Conservation (phyloP, 2,113 vertebrate genomes). For the Ginglymostoma cirratum region DNA sequence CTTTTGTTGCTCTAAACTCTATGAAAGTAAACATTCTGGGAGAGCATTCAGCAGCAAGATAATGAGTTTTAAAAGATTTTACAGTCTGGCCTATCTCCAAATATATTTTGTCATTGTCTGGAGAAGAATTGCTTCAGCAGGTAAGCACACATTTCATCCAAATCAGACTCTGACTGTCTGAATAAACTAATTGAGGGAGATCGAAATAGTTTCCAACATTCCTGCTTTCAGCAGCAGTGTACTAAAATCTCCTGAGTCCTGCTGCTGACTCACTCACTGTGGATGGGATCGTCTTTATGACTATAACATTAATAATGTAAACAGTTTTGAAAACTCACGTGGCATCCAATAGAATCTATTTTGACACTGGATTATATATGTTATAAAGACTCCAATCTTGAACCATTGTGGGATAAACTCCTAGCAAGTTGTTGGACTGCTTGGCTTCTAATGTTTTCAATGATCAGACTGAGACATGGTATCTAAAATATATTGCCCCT, state of each 20-base stretch:
- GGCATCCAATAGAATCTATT: background rate
- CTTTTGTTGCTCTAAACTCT: too few relatives aligned
- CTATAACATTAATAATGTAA: background rate
- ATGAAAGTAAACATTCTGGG: background rate
- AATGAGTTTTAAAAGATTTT: background rate
- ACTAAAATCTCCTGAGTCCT: background rate
- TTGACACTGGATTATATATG: background rate
- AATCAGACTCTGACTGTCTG: background rate
- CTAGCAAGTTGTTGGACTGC: background rate
- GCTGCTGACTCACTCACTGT: background rate
- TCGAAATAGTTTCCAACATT: background rate
- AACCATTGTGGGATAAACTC: background rate
- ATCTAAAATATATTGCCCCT: background rate
- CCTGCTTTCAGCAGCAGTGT: background rate
- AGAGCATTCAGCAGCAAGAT: background rate
- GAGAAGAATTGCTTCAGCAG: background rate
- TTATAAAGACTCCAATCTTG: background rate
- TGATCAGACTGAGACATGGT: background rate
- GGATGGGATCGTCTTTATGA: background rate
- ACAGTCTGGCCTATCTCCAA: background rate
- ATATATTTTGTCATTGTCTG: background rate
- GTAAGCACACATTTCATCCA: background rate
- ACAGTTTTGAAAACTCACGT: background rate
- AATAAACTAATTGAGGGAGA: background rate
- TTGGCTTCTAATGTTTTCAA: background rate